Evolutionary conservation across 2,113 vertebrate species (phyloP), one percentile per base, ranked within the genome.

Genomic region (Entelurus aequoreus): DNA sequence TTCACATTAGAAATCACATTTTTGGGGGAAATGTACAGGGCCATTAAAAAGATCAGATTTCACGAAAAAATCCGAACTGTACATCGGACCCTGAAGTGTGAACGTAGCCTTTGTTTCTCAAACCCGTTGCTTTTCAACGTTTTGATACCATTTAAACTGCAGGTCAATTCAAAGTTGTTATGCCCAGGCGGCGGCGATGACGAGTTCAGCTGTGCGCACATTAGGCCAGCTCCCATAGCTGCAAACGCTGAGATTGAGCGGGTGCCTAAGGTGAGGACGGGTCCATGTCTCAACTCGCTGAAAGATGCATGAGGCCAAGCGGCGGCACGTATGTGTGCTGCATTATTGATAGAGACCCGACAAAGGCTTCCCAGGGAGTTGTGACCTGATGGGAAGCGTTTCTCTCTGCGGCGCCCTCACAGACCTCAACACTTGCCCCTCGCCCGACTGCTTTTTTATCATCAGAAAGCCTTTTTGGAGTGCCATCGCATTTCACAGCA

Each of bases 241-340:
- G 38, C 72, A 48, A 42, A 28, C 4, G 42, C 66, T 48, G 65
- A 71, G 76, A 80, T 80, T 73, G 66, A 77, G 66, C 21, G 48
- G 40, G 78, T 66, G 62, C 70, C 59, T 54, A 52, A 74, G 69
- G 69, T 83, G 77, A 79, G 71, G 76, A 82, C 66, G 65, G 42
- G 66, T 72, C 69, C 65, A 74, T 83, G 76, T 88, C 66, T 75
- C 66, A 66, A 68, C 62, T 72, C 65, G 65, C 74, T 88, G 79
- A 85, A 89, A 89, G 79, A 87, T 89, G 81, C 64, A 90, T 87
- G 74, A 78, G 75, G 76, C 70, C 74, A 51, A 63, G 51, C 71
- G 74, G 76, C 70, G 70, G 74, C 79, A 74, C 65, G 19, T 64
- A 73, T 80, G 84, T 84, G 71, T 55, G 50, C 65, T 83, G 87